Evolutionary conservation across 2,797 vertebrate genomes (phyloP), one percentile per base, ranked within the genome.

Genomic region (Aulostomus chinensis): DNA sequence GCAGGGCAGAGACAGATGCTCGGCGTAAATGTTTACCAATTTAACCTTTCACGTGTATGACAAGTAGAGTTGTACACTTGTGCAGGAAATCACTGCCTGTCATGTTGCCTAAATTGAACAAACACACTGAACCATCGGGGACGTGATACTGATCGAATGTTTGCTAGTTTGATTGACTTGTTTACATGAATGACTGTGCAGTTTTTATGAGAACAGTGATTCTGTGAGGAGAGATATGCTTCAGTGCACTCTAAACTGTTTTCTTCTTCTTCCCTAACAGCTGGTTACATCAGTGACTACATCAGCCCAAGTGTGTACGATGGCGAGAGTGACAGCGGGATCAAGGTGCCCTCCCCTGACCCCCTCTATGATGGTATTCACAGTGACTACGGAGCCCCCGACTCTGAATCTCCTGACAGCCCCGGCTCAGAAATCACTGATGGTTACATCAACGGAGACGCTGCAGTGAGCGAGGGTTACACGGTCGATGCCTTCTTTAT

Each of bases 401-500:
- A 93, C 78, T 93, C 93, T 0, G 93, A 94, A 72, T 93, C 90
- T 32, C 94, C 94, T 0, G 93, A 94, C 88, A 96, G 94, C 73
- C 95, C 95, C 0, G 85, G 87, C 60, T 94, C 95, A 1, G 95
- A 94, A 57, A 91, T 94, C 87, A 91, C 92, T 0, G 91, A 91
- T 2, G 93, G 94, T 8, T 96, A 96, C 90, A 96, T 98, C 86
- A 96, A 97, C 42, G 96, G 94, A 9, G 96, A 96, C 38, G 87
- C 93, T 2, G 94, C 95, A 0, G 95, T 97, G 73, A 97, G 94
- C 21, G 95, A 96, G 66, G 94, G 95, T 47, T 98, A 98, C 81
- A 86, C 94, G 1, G 94, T 94, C 5, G 95, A 97, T 45, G 92
- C 95, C 66, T 97, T 97, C 89, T 96, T 92, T 87, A 96, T 97